Evolutionary conservation across 2,888 invertebrate genomes (phyloP), one percentile per base, ranked within the genome.

Genomic region (Calliopum simillimum): DNA sequence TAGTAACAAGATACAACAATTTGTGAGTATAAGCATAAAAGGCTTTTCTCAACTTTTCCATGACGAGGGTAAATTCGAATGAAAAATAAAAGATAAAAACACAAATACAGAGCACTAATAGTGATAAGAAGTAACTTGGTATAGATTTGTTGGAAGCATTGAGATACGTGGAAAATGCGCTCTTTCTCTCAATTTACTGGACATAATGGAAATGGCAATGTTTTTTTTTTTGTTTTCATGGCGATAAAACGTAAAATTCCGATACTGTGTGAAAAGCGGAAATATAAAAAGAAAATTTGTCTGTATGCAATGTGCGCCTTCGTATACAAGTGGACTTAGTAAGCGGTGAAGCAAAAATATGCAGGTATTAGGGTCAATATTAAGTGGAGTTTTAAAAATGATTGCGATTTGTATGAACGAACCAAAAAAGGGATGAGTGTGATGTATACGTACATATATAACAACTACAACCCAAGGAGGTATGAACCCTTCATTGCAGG

Each of bases 31-130:
- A 19, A 6, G 5, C 16, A 19, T 12, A 21, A 53, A 53, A 12
- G 23, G 53, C 13, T 53, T 14, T 23, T 53, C 56, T 58, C 23
- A 58, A 58, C 33, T 33, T n/a, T 58, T 58, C 56, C 56, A 58
- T 13, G 16, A n/a, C 11, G 33, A 58, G 56, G 16, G 56, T 58
- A 19, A 53, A 53, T 23, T 23, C 13, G 23, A 53, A n/a, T n/a
- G n/a, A 53, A 53, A 21, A 53, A 53, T 23, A 53, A 53, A 8
- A 49, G 49, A 49, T 16, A 16, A 16, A 53, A 21, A 21, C 21
- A 11, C 16, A 23, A 21, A n/a, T 53, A 19, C 23, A 53, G 53
- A 53, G 23, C 23, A 21, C 11, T 21, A 23, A 13, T 23, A 53
- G 21, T 53, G 4, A 11, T 21, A 23, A 23, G 23, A 23, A 53